These are phyloP conservation scores for Drosophila setifemur DNA, from an alignment of 1,140 invertebrate species.

Conservation along the genomic window DNA sequence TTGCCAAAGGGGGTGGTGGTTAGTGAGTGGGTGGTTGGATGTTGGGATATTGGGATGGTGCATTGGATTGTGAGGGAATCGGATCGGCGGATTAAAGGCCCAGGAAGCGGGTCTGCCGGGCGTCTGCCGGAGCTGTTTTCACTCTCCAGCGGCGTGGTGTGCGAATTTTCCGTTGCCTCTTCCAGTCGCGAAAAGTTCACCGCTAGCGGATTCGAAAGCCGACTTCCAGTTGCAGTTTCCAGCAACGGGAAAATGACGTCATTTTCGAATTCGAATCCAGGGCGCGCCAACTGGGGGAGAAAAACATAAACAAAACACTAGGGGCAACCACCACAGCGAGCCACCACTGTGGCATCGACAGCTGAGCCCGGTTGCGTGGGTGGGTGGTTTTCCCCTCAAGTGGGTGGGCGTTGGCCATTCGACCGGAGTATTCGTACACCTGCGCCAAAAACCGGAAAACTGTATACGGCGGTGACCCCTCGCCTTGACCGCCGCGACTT, in stretches of 20 bases:
- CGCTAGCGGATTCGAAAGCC: slow-evolving; percentile 13
- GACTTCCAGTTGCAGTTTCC: slow-evolving; percentile 68
- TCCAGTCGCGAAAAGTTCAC: slow-evolving; percentile 52
- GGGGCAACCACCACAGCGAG: slow-evolving; percentile 4
- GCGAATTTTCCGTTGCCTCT: slow-evolving; percentile 28
- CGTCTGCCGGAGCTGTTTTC: slow-evolving; percentile 57
- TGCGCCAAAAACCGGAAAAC: slow-evolving; percentile 11
- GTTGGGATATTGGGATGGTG: slow-evolving; percentile 1
- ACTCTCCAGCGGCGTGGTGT: slow-evolving; percentile 34
- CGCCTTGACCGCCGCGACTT: slow-evolving; percentile 64
- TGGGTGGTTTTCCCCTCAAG: background rate
- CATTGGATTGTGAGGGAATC: background rate
- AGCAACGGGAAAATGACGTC: slow-evolving; percentile 55
- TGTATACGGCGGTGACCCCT: slow-evolving; percentile 54
- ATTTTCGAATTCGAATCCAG: slow-evolving; percentile 67
- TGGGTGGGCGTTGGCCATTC: slow-evolving; percentile 36
- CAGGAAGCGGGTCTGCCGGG: slow-evolving; percentile 41
- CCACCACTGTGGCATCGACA: slow-evolving; percentile 33
- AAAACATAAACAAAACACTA: slow-evolving; percentile 66
- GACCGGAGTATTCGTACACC: slow-evolving; percentile 54
- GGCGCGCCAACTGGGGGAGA: background rate
- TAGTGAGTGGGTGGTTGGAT: background rate
- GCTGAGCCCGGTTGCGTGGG: slow-evolving; percentile 28
- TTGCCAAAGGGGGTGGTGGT: slow-evolving; percentile 19
- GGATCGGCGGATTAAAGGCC: background rate